These are phyloP conservation scores for Amazona ochrocephala DNA, from an alignment of 2,797 vertebrate species.

Conservation along the genomic window DNA sequence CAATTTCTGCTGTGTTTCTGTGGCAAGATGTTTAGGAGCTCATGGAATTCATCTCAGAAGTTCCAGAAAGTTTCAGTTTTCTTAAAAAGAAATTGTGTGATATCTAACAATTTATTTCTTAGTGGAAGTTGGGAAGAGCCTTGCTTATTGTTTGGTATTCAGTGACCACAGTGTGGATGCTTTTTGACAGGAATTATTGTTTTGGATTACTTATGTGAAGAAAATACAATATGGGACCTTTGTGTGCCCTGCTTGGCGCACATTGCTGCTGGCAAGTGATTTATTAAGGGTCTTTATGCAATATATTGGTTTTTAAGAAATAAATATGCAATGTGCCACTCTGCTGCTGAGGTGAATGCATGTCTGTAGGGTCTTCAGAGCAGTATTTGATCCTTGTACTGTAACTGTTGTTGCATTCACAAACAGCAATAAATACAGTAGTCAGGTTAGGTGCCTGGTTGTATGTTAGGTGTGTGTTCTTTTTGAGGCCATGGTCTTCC, in stretches of 20 bases:
- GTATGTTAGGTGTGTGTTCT: not conserved
- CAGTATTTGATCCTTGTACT: not conserved
- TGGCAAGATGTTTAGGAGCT: not conserved
- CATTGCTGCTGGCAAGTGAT: not conserved
- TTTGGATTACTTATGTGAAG: not conserved
- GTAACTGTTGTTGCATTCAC: not conserved
- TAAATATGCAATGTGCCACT: not conserved
- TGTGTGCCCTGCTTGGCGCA: not conserved
- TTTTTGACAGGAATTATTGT: not conserved
- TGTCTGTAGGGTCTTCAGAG: not conserved
- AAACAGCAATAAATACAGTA: not conserved
- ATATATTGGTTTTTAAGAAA: not conserved
- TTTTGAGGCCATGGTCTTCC: not conserved
- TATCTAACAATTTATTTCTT: not conserved
- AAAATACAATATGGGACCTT: accelerated
- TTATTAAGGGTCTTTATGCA: not conserved
- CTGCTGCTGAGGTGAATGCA: not conserved
- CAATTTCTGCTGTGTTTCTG: accelerated
- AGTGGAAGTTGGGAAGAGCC: not conserved
- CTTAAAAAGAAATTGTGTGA: not conserved
- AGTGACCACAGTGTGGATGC: not conserved
- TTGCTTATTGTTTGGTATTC: not conserved
- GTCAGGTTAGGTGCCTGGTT: not conserved
- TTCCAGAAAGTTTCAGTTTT: not conserved
- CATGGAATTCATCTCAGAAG: not conserved